Base-by-base conservation (phyloP, 2,888 invertebrate species). In the Slavum lentiscoides region DNA sequence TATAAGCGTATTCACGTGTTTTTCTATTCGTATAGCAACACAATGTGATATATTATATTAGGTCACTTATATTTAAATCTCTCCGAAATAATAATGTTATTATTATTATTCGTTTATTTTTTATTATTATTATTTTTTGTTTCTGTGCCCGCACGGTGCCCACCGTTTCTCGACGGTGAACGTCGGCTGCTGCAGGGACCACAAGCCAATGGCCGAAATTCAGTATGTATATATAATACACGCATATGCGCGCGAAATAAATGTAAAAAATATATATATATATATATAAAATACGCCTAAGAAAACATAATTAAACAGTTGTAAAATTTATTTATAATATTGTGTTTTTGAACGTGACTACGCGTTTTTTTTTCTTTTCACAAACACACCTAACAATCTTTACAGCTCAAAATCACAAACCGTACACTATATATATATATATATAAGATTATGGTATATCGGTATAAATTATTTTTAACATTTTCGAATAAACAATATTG, bases 41-140 rank as follows among this genome's bases (percentile, higher is more conserved):
- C 66, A 74, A 66, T 74, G 30, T 30, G 64, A 74, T 74, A 64
- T 74, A 73, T 73, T 73, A 73, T 73, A 77, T 77, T 77, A 77
- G 76, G 76, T 77, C 76, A 77, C 61, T 77, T 77, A 69, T 77
- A 77, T 77, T 69, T 77, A 76, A 76, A 77, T 77, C 76, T 59
- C 69, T 69, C 76, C 59, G 62, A 77, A 77, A 4, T 43, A 43
- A 1, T 39, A 39, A 6, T 39, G 7, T 39, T 75, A 64, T 55
- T 74, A 64, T 68, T 77, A 77, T 77, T 69, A 69, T 74, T 74
- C 64, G 61, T 43, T 61, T 73, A 4, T 67, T 67, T 67, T 43
- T 67, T 66, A 19, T 49, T 8, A 49, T 11, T 49, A 49, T 49
- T 49, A 19, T 58, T 72, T 62, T 59, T 58, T 76, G 49, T 77